Conservation (phyloP, 2,113 vertebrate species). For the Pseudorectes ferrugineus region DNA sequence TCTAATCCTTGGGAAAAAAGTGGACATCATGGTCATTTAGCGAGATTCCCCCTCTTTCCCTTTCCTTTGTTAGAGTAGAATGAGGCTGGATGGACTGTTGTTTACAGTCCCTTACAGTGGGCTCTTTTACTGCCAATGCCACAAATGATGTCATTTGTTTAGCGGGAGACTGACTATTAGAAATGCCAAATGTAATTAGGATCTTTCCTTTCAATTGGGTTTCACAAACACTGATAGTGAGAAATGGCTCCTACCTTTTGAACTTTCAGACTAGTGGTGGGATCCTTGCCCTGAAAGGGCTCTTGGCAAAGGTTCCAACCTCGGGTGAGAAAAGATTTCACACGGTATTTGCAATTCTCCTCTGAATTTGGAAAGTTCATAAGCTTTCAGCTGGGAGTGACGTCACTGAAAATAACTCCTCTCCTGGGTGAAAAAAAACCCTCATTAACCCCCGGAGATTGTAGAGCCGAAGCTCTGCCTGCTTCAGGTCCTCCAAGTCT, state of each 20-base stretch:
- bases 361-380: background rate
- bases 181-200: constrained; percentile 58
- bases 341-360: background rate
- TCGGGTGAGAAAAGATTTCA: background rate
- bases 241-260: constrained; percentile 48
- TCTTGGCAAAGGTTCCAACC: background rate
- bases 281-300: background rate
- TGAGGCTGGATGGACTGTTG: constrained; percentile 3
- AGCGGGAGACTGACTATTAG: background rate
- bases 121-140: constrained; percentile 29
- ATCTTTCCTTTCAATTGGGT: constrained; percentile 2
- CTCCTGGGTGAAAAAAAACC: background rate
- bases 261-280: background rate
- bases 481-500: background rate
- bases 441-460: background rate
- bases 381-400: background rate
- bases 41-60: background rate
- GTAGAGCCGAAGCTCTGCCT: background rate
- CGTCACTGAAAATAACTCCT: background rate
- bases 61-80: background rate
- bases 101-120: constrained; percentile 41
- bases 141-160: constrained; percentile 62
- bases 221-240: constrained; percentile 22
- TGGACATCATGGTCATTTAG: background rate
- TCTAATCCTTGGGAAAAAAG: background rate